These are phyloP conservation scores for Micrastur ruficollis DNA, from an alignment of 2,797 vertebrate species.

Conservation along the genomic window DNA sequence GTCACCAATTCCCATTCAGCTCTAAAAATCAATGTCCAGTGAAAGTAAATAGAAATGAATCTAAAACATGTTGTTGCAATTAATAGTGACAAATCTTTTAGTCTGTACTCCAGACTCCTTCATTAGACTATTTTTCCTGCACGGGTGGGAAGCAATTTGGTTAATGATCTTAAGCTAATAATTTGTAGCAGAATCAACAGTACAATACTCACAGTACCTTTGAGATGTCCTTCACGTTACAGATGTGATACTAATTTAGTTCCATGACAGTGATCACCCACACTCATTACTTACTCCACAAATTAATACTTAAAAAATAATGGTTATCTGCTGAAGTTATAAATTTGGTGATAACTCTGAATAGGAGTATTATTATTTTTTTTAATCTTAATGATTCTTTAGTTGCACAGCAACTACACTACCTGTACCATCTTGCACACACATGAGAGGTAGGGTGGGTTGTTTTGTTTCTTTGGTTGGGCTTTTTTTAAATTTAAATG, in stretches of 20 bases:
- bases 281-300: constrained; percentile 66
- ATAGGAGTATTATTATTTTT: not conserved
- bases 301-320: constrained; percentile 74
- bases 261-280: constrained; percentile 67
- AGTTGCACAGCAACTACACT: not conserved
- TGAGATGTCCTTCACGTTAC: constrained; percentile 77
- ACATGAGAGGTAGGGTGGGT: not conserved
- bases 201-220: constrained; percentile 63
- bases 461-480: not conserved
- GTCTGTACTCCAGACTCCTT: not conserved
- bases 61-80: not conserved
- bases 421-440: not conserved
- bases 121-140: not conserved
- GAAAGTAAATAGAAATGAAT: constrained; percentile 34
- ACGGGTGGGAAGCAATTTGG: constrained; percentile 26
- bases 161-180: constrained; percentile 67
- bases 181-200: constrained; percentile 71
- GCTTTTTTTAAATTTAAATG: not conserved
- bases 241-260: constrained; percentile 72
- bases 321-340: constrained; percentile 56
- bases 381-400: not conserved
- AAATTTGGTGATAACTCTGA: constrained; percentile 54
- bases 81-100: constrained; percentile 20
- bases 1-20: not conserved
- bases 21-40: not conserved